phyloP scores from a whole-genome alignment of 2,888 invertebrate species.

The Nephrotoma appendiculata region DNA sequence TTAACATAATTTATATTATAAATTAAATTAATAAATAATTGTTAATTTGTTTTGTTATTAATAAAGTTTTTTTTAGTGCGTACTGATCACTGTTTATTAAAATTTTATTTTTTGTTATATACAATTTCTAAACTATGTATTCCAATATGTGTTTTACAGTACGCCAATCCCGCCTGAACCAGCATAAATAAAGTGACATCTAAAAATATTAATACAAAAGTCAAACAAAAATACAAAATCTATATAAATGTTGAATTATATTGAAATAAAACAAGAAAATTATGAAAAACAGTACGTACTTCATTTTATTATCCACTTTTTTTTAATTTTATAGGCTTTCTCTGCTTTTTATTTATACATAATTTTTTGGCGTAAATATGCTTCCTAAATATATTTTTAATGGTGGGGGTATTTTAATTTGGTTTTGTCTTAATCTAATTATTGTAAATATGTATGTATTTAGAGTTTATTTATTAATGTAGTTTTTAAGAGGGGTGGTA shows the following conservation, averaged over 20 bases:
- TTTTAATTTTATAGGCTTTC: background rate
- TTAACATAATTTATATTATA: background rate
- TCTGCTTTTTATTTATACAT: background rate
- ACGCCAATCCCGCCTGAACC: constrained; percentile 83
- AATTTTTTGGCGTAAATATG: constrained; percentile 3
- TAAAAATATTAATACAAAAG: constrained; percentile 6
- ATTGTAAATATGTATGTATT: background rate
- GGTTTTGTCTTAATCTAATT: background rate
- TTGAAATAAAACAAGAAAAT: background rate
- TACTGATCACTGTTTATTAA: constrained; percentile 6
- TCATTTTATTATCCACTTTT: background rate
- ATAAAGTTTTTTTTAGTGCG: background rate
- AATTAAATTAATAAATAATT: background rate
- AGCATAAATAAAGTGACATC: constrained; percentile 35
- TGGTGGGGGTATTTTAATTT: background rate
- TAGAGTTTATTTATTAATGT: background rate
- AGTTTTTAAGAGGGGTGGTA: background rate
- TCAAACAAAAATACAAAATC: background rate
- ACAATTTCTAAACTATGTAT: constrained; percentile 7
- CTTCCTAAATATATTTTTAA: constrained; percentile 4
- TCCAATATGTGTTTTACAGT: constrained; percentile 49
- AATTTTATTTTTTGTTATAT: constrained; percentile 5
- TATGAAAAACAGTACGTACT: constrained; percentile 6
- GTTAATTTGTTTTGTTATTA: constrained; percentile 5
- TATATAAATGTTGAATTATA: background rate